Evolutionary conservation across 2,113 vertebrate genomes (phyloP).

Genomic region (Phyllostomus discolor): DNA sequence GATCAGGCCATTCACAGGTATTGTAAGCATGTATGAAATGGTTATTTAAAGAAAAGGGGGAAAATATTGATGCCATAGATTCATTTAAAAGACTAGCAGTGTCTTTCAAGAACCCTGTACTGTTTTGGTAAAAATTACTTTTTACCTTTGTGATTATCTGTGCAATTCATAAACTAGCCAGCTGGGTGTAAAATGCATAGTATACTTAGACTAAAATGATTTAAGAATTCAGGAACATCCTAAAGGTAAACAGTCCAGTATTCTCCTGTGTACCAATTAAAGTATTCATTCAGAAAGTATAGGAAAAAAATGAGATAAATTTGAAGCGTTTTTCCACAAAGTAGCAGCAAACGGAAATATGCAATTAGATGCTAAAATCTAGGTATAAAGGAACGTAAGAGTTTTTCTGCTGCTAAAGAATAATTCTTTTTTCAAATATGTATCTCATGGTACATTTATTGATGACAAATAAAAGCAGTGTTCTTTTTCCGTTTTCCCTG

Average conservation of each 20-base stretch:
- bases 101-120: not conserved
- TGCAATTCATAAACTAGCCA: not conserved
- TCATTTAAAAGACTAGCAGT: not conserved
- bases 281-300: conserved; percentile 4
- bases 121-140: conserved; percentile 37
- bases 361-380: not conserved
- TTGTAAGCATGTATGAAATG: not conserved
- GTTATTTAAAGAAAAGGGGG: not conserved
- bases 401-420: not conserved
- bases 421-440: not conserved
- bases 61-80: not conserved
- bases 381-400: not conserved
- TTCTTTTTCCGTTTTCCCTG: not conserved
- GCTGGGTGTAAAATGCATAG: not conserved
- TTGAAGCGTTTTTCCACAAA: not conserved
- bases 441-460: not conserved
- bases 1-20: not conserved
- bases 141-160: not conserved
- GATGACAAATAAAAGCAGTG: not conserved
- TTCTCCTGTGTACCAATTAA: not conserved
- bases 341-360: not conserved
- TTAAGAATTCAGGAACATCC: not conserved
- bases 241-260: not conserved
- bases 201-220: not conserved
- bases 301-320: not conserved